A percentile compares a stretch with the other conserved stretches of the same genome.
Evolutionary conservation across 2,888 invertebrate species (phyloP).

Genomic region (Xanthia icteritia): DNA sequence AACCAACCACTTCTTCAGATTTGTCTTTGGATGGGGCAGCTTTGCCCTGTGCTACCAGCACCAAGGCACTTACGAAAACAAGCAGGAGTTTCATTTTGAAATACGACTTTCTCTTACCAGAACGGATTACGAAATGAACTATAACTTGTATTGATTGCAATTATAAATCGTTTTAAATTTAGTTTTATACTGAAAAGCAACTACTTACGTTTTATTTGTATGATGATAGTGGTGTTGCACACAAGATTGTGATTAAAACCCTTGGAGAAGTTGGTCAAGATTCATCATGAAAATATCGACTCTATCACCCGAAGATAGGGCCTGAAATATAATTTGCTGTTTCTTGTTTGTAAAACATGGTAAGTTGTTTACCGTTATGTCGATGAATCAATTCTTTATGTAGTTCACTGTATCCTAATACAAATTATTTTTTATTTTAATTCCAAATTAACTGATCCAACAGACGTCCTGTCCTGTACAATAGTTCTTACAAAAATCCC

Average conservation of each 20-base stretch:
- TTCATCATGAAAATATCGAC: conserved; percentile 14
- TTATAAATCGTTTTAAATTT: not conserved
- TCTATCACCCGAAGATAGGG: not conserved
- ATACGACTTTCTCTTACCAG: conserved; percentile 16
- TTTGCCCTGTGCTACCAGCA: conserved; percentile 34
- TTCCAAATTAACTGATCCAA: not conserved
- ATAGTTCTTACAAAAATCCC: no score
- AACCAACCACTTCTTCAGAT: not conserved
- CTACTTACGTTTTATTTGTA: conserved; percentile 15
- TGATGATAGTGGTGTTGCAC: conserved; percentile 17
- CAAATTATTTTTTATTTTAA: not conserved
- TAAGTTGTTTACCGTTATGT: conserved; percentile 8
- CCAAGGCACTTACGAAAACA: conserved; percentile 29
- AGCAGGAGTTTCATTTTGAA: conserved; percentile 47
- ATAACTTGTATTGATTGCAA: not conserved
- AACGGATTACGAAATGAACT: conserved; percentile 1
- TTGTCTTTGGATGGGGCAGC: conserved; percentile 26
- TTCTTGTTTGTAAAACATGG: not conserved
- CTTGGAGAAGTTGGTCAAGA: conserved; percentile 10
- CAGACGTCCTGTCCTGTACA: not conserved
- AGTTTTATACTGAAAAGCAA: conserved; percentile 40
- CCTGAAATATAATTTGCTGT: not conserved
- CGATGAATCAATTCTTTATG: conserved; percentile 27
- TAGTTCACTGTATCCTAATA: not conserved
- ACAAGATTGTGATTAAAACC: conserved; percentile 21